A percentile compares a stretch with the other conserved stretches of the same genome.
Conservation (phyloP, 2,797 vertebrate genomes). For the Austrolebias charrua region DNA sequence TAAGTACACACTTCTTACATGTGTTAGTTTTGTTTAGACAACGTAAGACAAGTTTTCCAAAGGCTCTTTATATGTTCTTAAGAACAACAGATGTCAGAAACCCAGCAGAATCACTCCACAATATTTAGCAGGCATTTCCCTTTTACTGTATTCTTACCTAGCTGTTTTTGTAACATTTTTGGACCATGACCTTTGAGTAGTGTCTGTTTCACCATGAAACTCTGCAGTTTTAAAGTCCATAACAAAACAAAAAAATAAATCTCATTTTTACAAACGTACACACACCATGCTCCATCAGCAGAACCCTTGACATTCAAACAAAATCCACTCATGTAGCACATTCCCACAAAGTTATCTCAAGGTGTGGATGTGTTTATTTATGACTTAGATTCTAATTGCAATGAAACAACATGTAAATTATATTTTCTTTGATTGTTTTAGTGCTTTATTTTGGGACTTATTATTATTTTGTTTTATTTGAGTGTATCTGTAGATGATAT, state of each 20-base stretch:
- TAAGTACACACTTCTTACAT: too few relatives aligned
- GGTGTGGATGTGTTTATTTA: background rate
- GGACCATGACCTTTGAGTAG: background rate
- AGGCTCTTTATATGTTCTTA: background rate
- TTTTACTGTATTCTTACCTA: background rate
- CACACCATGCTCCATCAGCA: slow-evolving; percentile 1
- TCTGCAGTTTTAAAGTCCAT: background rate
- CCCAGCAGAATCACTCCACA: background rate
- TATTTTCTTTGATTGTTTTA: background rate
- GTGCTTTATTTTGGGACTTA: background rate
- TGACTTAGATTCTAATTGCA: background rate
- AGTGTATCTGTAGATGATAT: background rate
- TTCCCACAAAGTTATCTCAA: background rate
- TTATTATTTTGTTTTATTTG: background rate
- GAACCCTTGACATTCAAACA: background rate
- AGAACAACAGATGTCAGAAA: background rate
- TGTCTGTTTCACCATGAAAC: background rate
- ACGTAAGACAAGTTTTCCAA: background rate
- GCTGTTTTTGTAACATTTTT: background rate
- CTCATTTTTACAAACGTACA: background rate
- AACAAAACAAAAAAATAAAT: background rate
- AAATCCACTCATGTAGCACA: background rate
- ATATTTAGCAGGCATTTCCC: background rate
- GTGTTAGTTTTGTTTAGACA: too few relatives aligned
- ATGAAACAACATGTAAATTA: slow-evolving; percentile 1